phyloP scores from a whole-genome alignment of 2,113 vertebrate species.

The Edolisoma coerulescens region DNA sequence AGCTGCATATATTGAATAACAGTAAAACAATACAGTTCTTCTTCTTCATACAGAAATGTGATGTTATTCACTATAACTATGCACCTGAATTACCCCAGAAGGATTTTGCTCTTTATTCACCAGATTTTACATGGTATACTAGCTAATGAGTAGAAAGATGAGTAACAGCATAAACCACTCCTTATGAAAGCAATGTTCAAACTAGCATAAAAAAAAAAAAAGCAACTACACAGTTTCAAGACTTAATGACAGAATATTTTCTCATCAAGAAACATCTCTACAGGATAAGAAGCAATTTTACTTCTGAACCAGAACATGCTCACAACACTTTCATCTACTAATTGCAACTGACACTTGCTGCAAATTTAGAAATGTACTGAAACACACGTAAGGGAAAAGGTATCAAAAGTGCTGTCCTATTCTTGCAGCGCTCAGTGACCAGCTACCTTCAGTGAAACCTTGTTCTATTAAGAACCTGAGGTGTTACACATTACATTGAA shows the following conservation, averaged over 20 bases:
- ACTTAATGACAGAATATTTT: not conserved
- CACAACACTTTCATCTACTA: not conserved
- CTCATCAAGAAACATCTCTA: not conserved
- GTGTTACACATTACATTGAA: not conserved
- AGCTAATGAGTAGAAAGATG: not conserved
- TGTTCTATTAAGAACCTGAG: not conserved
- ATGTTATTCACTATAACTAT: not conserved
- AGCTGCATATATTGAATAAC: not conserved
- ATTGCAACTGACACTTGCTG: not conserved
- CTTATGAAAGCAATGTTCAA: not conserved
- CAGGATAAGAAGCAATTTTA: not conserved
- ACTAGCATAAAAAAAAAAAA: not conserved
- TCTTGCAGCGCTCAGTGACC: not conserved
- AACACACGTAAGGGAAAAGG: not conserved
- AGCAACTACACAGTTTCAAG: not conserved
- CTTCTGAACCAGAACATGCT: not conserved
- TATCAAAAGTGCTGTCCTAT: not conserved
- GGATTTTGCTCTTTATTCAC: not conserved
- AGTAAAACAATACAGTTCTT: not conserved
- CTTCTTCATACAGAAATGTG: not conserved
- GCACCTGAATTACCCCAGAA: not conserved
- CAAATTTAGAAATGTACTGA: not conserved
- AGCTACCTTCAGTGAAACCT: not conserved
- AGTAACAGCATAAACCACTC: not conserved
- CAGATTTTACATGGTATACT: not conserved